phyloP scores from a whole-genome alignment of 2,797 vertebrate species.

The Propithecus perrieri region DNA sequence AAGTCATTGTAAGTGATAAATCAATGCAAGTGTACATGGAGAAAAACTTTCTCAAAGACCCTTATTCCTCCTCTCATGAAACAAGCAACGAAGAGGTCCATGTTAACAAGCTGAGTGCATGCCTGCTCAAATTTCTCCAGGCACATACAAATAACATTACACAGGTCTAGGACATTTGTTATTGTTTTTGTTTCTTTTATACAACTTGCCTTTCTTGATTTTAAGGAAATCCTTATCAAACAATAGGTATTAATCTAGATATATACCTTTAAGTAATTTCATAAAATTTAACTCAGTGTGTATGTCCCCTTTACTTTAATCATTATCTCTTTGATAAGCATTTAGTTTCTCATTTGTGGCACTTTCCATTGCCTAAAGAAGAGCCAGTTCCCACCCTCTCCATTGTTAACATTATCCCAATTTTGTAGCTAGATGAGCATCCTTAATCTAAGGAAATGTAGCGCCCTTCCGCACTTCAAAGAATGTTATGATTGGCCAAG shows the following conservation, averaged over 20 bases:
- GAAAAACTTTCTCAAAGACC: neutral
- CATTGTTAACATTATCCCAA: neutral
- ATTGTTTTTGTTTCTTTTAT: neutral
- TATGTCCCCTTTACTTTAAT: neutral
- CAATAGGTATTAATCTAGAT: neutral
- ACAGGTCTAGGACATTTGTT: neutral
- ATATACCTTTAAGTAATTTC: neutral
- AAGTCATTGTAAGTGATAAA: neutral
- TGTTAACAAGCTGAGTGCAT: neutral
- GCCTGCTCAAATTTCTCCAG: neutral
- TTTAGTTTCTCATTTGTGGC: neutral
- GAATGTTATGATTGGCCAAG: neutral
- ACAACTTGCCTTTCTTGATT: neutral
- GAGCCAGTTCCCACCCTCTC: neutral
- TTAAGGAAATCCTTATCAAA: neutral
- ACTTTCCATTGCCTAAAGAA: neutral
- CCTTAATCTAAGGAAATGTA: neutral
- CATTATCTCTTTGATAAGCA: neutral
- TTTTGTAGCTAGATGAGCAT: neutral
- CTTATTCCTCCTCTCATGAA: neutral
- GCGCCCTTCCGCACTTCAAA: neutral
- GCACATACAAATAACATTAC: neutral
- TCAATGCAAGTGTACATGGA: neutral
- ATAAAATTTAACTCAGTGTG: neutral
- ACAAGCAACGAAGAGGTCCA: neutral